Base-by-base conservation (phyloP, 2,113 vertebrate species). In the Empidonax alnorum region DNA sequence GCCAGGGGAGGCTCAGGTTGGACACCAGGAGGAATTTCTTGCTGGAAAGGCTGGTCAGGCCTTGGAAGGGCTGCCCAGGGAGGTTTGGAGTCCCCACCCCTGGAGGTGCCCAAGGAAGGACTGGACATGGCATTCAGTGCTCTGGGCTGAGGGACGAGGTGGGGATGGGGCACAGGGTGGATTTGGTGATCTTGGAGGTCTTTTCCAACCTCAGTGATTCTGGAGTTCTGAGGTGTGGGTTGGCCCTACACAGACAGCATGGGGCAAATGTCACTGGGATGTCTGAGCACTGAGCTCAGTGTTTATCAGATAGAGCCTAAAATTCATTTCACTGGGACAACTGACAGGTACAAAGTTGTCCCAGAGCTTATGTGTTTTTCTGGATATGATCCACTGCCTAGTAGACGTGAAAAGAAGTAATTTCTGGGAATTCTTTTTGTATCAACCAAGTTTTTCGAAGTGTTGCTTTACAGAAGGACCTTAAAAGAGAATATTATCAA, bases 241-340 rank as follows among this genome's bases (percentile, higher is more conserved):
- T 56, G 49, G 24, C 24, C 49, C 49, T 25, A 25, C 49, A 50
- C 24, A 25, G 49, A 25, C 23, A 2, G 22, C 15, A 2, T 4
- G 3, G 42, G 2, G 9, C 39, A 35, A 44, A 59, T 2, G 24
- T 17, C 55, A 3, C 27, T 25, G 33, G 77, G 49, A 55, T 25
- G 21, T 11, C 53, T 22, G 11, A 52, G 59, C 9, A 5, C 2
- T 3, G 52, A 52, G 49, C 22, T 14, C 46, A 6, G 62, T 1
- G 1, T 7, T 37, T 19, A 6, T 16, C 22, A 12, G 31, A 9
- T 3, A 18, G 4, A 13, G 10, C 72, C 35, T 13, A 2, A 18
- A 41, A 14, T 14, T 16, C 4, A 6, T 35, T 31, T 12, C 56
- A 52, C 6, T 20, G 47, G 75, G 39, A 27, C 37, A 35, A 0